Base-by-base conservation (phyloP, 2,888 invertebrate genomes). In the Galeopsomyia nigrocyanea region DNA sequence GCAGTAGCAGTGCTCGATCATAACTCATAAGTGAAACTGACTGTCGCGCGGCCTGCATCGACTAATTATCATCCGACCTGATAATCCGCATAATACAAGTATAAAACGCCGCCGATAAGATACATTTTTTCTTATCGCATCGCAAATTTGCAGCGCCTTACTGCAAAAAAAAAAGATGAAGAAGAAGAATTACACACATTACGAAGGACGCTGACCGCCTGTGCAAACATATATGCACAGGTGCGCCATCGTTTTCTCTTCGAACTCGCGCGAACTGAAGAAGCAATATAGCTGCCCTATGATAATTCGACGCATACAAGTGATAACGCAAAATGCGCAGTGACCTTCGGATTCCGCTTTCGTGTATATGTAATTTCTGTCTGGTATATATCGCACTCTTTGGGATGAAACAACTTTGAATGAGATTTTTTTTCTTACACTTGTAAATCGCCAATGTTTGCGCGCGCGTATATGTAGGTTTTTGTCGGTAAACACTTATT, bases 191-290 rank as follows among this genome's bases (percentile, higher is more conserved):
- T 26, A 26, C 26, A 26, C 26, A 26, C 26, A 26, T 26, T 69
- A 67, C 73, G 70, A 22, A 60, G 66, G 69, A 56, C 73, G 76
- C 72, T 46, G 62, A 78, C 78, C 80, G 81, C 79, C 83, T 85
- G 84, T 78, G 79, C 82, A 84, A 85, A 85, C 80, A 82, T 79
- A 80, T 83, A 79, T 79, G 81, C 83, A 83, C 82, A 83, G 81
- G 81, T 82, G 84, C 82, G 21, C 13, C 39, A 39, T 39, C 39
- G 10, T 39, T 39, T 13, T 39, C 31, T 31, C 10, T 39, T 39
- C 26, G 26, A 3, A 5, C 26, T 26, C 26, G 26, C 26, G 39
- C 39, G 39, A 39, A 10, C 5, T 3, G 10, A 39, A 39, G 39
- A 39, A 39, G 39, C 39, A 39, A 1, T 26, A 26, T 26, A 26